Evolutionary conservation across 2,113 vertebrate species (phyloP).

Genomic region (Ameiurus melas): DNA sequence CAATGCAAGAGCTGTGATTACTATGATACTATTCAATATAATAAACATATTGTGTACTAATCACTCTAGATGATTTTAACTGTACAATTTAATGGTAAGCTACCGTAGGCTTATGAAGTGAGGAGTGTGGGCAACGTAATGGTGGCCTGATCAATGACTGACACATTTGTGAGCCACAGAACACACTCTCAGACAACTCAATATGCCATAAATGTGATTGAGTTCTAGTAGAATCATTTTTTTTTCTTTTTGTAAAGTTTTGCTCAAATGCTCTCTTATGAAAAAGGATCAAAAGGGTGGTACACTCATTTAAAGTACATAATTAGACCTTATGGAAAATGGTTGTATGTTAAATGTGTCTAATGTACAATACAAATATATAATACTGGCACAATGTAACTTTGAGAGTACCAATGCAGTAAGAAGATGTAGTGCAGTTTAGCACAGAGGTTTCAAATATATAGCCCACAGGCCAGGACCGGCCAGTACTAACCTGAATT

Average conservation of each 20-base stretch:
- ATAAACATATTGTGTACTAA: not conserved
- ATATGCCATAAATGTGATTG: not conserved
- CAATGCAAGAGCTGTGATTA: not conserved
- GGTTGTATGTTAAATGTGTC: not conserved
- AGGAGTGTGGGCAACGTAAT: not conserved
- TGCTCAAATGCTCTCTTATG: not conserved
- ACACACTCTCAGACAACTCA: not conserved
- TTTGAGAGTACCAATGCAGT: not conserved
- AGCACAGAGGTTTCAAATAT: not conserved
- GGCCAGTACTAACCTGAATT: not conserved
- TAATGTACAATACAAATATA: not conserved
- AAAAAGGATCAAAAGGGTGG: not conserved
- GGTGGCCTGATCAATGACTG: not conserved
- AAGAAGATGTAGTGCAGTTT: not conserved
- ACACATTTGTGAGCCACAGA: not conserved
- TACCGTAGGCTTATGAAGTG: not conserved
- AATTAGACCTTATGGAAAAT: not conserved
- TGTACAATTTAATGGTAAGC: not conserved
- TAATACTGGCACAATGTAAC: no score
- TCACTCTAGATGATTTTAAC: not conserved
- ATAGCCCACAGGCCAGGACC: not conserved
- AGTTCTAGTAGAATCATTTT: not conserved
- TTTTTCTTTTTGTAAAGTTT: not conserved
- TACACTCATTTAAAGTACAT: not conserved
- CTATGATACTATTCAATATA: not conserved